These are phyloP conservation scores for Daboia siamensis DNA, from an alignment of 2,113 vertebrate species.

Conservation along the genomic window DNA sequence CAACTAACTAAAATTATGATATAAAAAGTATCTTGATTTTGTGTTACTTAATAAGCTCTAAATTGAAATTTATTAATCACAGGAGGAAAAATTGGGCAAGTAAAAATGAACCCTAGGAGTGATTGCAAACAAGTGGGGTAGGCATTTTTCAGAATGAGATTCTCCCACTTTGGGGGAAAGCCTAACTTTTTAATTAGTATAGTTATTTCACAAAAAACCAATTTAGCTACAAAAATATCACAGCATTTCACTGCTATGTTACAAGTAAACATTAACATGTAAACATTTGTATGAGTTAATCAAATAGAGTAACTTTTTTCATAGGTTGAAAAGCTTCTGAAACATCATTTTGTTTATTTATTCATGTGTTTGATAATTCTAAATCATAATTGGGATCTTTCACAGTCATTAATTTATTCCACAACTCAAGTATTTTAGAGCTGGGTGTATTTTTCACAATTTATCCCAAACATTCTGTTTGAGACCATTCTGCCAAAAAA, in stretches of 20 bases:
- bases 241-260: not conserved
- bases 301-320: not conserved
- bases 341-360: not conserved
- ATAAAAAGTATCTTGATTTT: not conserved
- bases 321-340: not conserved
- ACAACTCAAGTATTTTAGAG: conserved; percentile 12
- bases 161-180: not conserved
- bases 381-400: conserved; percentile 13
- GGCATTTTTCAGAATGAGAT: not conserved
- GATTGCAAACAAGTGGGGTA: not conserved
- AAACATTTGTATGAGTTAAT: not conserved
- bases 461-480: not conserved
- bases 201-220: not conserved
- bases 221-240: not conserved
- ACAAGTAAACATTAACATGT: not conserved
- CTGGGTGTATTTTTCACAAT: not conserved
- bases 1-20: not conserved
- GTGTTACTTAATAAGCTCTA: not conserved
- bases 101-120: not conserved
- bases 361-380: conserved; percentile 6
- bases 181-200: not conserved
- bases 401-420: not conserved
- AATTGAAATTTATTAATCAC: not conserved
- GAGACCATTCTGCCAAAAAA: not conserved
- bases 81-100: not conserved